Evolutionary conservation across 2,888 invertebrate species (phyloP).

Genomic region (Agonopterix alstromeriana): DNA sequence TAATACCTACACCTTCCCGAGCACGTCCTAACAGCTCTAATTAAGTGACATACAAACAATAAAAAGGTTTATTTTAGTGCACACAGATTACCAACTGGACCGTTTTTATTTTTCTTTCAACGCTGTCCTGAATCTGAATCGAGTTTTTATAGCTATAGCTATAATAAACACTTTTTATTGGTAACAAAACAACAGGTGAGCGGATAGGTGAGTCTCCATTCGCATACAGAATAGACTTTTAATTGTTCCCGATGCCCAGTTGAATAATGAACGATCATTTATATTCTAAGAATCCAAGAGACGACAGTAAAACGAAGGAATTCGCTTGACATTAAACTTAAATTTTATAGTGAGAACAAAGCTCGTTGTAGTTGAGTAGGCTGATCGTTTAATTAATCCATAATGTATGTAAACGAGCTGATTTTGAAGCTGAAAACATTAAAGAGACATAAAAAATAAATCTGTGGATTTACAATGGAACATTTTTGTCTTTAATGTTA

Average conservation of each 20-base stretch:
- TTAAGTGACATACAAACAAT: conserved; percentile 51
- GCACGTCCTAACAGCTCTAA: conserved; percentile 38
- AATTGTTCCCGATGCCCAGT: conserved; percentile 47
- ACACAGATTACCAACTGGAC: conserved; percentile 38
- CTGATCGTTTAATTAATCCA: neutral
- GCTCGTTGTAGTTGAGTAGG: neutral
- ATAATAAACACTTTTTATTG: conserved; percentile 59
- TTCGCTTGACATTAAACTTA: conserved; percentile 6
- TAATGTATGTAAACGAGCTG: neutral
- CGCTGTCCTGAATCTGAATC: conserved; percentile 50
- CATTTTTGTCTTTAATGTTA: too few relatives aligned
- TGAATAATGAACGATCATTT: conserved; percentile 52
- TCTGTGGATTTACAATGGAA: too few relatives aligned
- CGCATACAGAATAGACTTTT: conserved; percentile 65
- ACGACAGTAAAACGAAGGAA: conserved; percentile 28
- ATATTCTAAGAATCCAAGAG: conserved; percentile 43
- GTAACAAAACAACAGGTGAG: conserved; percentile 49
- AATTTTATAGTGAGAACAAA: conserved; percentile 2
- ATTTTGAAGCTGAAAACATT: too few relatives aligned
- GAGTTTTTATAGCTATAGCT: conserved; percentile 34
- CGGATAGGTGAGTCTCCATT: conserved; percentile 37
- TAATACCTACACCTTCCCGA: conserved; percentile 15
- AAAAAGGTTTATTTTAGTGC: conserved; percentile 47
- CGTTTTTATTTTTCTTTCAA: conserved; percentile 35
- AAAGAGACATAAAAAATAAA: too few relatives aligned